Evolutionary conservation across 2,797 vertebrate species (phyloP).

Genomic region (Neomorphus geoffroyi): DNA sequence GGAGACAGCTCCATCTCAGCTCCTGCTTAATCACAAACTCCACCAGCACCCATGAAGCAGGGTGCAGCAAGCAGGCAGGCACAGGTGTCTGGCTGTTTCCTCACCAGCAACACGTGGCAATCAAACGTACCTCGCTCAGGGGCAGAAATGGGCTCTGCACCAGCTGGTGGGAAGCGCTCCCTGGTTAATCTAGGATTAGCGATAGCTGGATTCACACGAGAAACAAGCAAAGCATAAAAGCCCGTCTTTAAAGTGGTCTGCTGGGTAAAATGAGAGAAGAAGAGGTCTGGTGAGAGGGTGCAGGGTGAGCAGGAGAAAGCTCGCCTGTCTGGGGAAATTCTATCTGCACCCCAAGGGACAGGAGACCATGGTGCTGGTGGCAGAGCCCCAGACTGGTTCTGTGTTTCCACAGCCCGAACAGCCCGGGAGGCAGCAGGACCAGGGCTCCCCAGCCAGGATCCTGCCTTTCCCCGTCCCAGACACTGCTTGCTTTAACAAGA

Average conservation of each 20-base stretch:
- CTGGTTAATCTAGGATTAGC: background rate
- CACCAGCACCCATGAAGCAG: background rate
- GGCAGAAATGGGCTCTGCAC: background rate
- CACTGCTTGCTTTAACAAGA: background rate
- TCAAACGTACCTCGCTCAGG: background rate
- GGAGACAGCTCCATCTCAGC: background rate
- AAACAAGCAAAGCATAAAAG: background rate
- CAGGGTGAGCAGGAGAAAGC: background rate
- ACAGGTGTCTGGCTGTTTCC: background rate
- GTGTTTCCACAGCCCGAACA: background rate
- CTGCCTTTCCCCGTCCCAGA: background rate
- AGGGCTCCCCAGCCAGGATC: background rate
- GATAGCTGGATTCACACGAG: background rate
- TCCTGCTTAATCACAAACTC: background rate
- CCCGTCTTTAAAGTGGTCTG: background rate
- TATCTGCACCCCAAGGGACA: background rate
- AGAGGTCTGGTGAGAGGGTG: accelerated
- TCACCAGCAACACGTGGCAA: background rate
- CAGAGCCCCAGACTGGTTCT: background rate
- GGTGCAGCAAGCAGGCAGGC: background rate
- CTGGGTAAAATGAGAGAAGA: background rate
- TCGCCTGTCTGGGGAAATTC: accelerated
- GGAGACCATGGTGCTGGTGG: accelerated
- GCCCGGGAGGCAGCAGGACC: background rate
- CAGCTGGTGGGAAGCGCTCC: background rate